phyloP scores from a whole-genome alignment of 2,888 invertebrate species.

The Macrosiphum euphorbiae region DNA sequence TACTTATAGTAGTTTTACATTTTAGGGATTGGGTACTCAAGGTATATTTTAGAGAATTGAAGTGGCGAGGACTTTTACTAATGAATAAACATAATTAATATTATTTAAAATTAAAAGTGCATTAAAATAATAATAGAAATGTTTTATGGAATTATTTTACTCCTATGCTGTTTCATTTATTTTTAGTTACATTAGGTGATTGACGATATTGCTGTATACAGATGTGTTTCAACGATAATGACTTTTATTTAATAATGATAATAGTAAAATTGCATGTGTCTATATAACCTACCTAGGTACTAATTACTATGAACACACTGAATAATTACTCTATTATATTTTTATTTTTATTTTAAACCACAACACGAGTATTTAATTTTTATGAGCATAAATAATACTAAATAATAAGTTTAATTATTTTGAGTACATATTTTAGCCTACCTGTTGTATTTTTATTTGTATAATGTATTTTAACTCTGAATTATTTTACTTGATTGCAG shows the following conservation, averaged over 20 bases:
- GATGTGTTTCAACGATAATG: neutral
- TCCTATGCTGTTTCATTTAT: neutral
- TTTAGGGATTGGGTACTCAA: neutral
- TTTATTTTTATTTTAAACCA: neutral
- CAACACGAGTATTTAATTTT: neutral
- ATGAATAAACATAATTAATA: slow-evolving; percentile 47
- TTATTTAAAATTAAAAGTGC: slow-evolving; percentile 6
- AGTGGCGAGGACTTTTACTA: neutral
- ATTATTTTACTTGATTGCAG: neutral
- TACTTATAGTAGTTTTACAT: neutral
- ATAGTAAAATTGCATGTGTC: neutral
- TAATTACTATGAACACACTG: neutral
- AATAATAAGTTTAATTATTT: neutral
- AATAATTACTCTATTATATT: neutral
- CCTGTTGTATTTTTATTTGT: neutral
- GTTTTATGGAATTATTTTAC: neutral
- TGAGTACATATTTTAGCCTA: neutral
- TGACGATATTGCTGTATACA: neutral
- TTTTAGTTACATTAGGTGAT: neutral
- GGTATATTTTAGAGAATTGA: neutral
- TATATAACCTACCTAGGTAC: neutral
- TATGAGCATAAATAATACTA: neutral
- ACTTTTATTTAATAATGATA: neutral
- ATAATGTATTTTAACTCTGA: neutral
- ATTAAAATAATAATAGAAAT: slow-evolving; percentile 11